Evolutionary conservation across 2,113 vertebrate genomes (phyloP).

Genomic region (Thinocorus orbignyianus): DNA sequence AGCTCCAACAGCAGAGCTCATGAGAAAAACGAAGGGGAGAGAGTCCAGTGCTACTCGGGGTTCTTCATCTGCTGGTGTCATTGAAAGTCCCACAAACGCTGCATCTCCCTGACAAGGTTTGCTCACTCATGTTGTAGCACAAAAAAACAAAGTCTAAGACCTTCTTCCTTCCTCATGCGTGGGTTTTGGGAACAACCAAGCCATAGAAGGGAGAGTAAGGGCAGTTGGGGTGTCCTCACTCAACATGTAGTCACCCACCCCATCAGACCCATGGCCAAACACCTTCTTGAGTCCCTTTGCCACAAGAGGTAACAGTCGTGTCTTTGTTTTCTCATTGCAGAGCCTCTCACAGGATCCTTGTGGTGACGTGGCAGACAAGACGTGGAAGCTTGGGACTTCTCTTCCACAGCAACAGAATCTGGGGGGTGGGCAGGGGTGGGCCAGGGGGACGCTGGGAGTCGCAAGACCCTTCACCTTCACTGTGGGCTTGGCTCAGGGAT

Average conservation of each 20-base stretch:
- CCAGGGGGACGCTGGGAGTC: not conserved
- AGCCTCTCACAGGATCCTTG: not conserved
- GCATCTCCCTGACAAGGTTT: not conserved
- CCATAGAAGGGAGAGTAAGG: not conserved
- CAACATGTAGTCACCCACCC: not conserved
- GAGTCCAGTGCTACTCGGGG: not conserved
- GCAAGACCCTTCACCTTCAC: slow-evolving; percentile 15
- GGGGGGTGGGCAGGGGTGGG: slow-evolving; percentile 59
- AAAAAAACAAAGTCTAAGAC: not conserved
- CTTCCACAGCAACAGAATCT: not conserved
- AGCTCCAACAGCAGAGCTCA: not conserved
- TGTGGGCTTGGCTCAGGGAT: slow-evolving; percentile 80
- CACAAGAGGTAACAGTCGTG: not conserved
- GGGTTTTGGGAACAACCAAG: not conserved
- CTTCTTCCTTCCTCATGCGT: not conserved
- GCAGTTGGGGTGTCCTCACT: not conserved
- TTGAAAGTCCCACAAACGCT: not conserved
- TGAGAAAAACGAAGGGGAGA: not conserved
- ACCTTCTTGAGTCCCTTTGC: not conserved
- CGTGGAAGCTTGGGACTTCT: slow-evolving; percentile 49
- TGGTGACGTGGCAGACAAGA: slow-evolving; percentile 37
- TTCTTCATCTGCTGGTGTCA: not conserved
- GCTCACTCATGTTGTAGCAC: rapidly evolving
- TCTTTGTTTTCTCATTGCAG: slow-evolving; percentile 69
- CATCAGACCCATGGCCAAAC: not conserved